Base-by-base conservation (phyloP, 2,113 vertebrate species). In the Chionomys nivalis region DNA sequence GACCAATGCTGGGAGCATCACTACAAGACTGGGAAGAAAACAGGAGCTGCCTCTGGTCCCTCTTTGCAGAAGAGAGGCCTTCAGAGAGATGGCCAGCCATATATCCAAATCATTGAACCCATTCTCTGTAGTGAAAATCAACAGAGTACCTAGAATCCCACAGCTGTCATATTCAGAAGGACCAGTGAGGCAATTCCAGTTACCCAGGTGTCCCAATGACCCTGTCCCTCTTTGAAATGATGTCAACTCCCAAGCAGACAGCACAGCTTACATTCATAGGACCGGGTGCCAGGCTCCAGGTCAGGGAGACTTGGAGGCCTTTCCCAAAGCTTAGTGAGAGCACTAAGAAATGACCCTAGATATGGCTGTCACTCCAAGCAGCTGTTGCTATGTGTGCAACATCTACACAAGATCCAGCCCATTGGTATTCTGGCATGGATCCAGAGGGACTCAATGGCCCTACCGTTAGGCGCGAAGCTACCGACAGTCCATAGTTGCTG, bases 21-120 rank as follows among this genome's bases (percentile, higher is more conserved):
- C 7, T 2, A 13, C 26, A 39, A 42, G 16, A 23, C 61, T 39
- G 28, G 26, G 31, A 72, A 61, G 66, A n/a, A 78, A 44, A 26
- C 0, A 0, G 7, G 5, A 17, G 4, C 0, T 23, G 6, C 19
- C 49, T 73, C 52, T 24, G 26, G 2, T 16, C 2, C 19, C 3
- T 7, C 19, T 86, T 55, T 44, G 14, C 36, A 82, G n/a, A 75
- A 44, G 5, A 66, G 92, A 66, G 87, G 24, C 13, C 16, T 63
- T 83, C 79, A 49, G 75, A 23, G 87, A 66, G 8, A 23, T 7
- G 23, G 3, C 17, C 4, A 17, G 4, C 3, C 31, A 26, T 1
- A 3, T 7, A 5, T 72, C 49, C 24, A 39, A 47, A 26, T 17
- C 16, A 1, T n/a, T 33, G 0, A 0, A 66, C 28, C 52, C 23